These are phyloP conservation scores for Phorcus lineatus DNA, from an alignment of 2,888 invertebrate genomes.

Conservation along the genomic window DNA sequence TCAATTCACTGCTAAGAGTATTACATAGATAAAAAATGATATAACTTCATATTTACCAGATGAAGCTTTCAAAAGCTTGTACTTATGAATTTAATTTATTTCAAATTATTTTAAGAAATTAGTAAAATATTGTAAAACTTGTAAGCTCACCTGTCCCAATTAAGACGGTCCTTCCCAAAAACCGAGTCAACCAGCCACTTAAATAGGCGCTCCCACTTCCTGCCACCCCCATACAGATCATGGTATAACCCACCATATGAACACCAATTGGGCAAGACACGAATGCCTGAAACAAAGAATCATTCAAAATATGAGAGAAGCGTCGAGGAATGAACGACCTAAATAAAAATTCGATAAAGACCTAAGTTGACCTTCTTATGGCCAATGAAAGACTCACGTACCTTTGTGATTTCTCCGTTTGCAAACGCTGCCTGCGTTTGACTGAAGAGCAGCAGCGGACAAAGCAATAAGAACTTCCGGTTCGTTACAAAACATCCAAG, in stretches of 20 bases:
- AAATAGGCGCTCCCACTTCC: conserved; percentile 93
- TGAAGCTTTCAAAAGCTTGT: background rate
- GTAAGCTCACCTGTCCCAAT: conserved; percentile 76
- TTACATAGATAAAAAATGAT: too few relatives aligned
- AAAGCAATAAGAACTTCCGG: conserved; percentile 60
- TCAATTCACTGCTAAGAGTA: too few relatives aligned
- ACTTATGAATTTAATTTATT: background rate
- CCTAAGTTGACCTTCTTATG: too few relatives aligned
- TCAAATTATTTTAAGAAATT: background rate
- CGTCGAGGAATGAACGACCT: too few relatives aligned
- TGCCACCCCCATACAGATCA: conserved; percentile 97
- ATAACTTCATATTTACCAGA: background rate
- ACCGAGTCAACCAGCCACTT: conserved; percentile 94
- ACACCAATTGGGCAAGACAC: conserved; percentile 80
- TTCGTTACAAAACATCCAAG: conserved; percentile 60
- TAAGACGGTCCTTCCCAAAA: conserved; percentile 90
- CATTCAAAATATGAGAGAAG: too few relatives aligned
- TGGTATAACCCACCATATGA: conserved; percentile 94
- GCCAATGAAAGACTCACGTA: conserved; percentile 37
- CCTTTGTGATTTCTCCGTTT: conserved; percentile 71
- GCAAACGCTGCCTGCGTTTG: conserved; percentile 67
- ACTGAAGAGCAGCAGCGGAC: conserved; percentile 66
- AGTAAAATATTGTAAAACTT: background rate
- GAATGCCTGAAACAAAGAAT: conserved; percentile 62
- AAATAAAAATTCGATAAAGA: too few relatives aligned